A percentile compares a stretch with the other conserved stretches of the same genome.
Evolutionary conservation across 2,113 vertebrate species (phyloP).

Genomic region (Grus americana): DNA sequence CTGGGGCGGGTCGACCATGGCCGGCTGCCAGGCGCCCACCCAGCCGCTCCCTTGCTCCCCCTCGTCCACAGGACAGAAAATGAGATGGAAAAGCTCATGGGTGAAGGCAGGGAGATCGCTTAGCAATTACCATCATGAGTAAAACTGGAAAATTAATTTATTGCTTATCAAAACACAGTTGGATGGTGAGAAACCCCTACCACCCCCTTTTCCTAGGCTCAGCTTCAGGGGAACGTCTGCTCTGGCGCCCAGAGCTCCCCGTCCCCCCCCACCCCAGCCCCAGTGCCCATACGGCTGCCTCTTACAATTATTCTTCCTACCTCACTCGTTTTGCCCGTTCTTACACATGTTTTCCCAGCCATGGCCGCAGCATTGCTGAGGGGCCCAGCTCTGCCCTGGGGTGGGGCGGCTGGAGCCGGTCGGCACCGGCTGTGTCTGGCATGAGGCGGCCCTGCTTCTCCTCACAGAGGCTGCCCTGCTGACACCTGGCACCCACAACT

Average conservation of each 20-base stretch:
- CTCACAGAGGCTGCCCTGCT: neutral
- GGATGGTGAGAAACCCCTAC: neutral
- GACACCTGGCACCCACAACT: rapidly evolving
- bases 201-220: neutral
- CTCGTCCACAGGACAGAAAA: neutral
- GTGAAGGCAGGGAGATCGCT: neutral
- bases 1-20: neutral
- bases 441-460: neutral
- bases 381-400: neutral
- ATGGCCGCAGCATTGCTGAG: rapidly evolving
- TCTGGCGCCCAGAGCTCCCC: rapidly evolving
- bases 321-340: neutral
- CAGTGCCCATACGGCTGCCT: rapidly evolving
- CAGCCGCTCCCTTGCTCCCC: neutral
- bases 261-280: too few species aligned
- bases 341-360: neutral
- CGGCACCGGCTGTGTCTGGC: rapidly evolving
- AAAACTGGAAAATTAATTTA: neutral
- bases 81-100: neutral
- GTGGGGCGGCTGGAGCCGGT: neutral
- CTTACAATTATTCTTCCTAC: neutral
- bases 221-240: neutral
- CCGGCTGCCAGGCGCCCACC: neutral
- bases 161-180: neutral
- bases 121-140: neutral